A percentile compares a stretch with the other conserved stretches of the same genome.
Evolutionary conservation across 2,113 vertebrate species (phyloP).

Genomic region (Nothoprocta perdicaria): DNA sequence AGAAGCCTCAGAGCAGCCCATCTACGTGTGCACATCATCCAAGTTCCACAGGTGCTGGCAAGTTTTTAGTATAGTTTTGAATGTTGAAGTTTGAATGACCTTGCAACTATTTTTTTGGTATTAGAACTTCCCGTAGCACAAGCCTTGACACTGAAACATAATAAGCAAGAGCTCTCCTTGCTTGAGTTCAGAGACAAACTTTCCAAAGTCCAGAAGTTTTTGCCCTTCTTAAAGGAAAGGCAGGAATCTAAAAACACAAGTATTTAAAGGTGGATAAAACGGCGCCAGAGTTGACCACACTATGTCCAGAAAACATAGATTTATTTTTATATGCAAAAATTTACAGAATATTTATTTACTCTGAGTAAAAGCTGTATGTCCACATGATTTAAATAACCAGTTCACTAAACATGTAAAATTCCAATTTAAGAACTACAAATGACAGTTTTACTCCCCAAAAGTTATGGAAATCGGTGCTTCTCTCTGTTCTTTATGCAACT

Average conservation of each 20-base stretch:
- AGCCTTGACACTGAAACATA: accelerated
- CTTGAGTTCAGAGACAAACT: not conserved
- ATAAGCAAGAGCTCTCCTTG: not conserved
- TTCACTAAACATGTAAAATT: not conserved
- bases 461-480: conserved; percentile 73
- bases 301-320: conserved; percentile 2
- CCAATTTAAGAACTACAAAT: not conserved
- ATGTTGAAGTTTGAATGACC: not conserved
- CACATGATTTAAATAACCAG: not conserved
- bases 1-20: not conserved
- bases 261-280: not conserved
- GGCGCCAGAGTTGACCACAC: not conserved
- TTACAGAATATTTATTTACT: not conserved
- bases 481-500: conserved; percentile 84
- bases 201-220: not conserved
- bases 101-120: not conserved
- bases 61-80: not conserved
- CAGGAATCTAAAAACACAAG: not conserved
- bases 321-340: conserved; percentile 51
- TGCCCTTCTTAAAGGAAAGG: not conserved
- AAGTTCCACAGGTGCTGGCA: not conserved
- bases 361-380: not conserved
- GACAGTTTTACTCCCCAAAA: conserved; percentile 69
- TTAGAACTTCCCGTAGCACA: not conserved
- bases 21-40: not conserved